These are phyloP conservation scores for Holothuria glaberrima DNA, from an alignment of 35 echinoderm and acorn worm genomes.

Conservation along the genomic window DNA sequence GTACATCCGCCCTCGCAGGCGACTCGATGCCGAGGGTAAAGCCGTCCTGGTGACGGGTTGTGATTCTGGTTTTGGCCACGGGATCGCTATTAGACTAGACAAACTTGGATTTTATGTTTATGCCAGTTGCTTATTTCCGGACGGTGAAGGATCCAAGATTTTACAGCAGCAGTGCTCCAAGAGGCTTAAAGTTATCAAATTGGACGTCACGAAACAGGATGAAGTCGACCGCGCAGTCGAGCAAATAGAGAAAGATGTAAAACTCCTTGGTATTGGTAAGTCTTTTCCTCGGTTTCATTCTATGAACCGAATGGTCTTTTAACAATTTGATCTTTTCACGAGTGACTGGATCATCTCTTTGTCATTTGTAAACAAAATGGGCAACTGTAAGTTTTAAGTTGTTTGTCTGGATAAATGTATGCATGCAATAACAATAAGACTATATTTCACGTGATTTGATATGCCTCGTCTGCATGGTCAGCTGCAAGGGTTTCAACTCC, in stretches of 20 bases:
- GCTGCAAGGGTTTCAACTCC: too few relatives aligned
- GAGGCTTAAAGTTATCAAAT: constrained; percentile 73
- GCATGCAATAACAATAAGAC: too few relatives aligned
- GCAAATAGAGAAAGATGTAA: constrained; percentile 69
- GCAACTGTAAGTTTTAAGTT: too few relatives aligned
- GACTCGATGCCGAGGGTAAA: constrained; percentile 62
- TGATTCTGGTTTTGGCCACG: constrained; percentile 90
- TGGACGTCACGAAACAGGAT: constrained; percentile 87
- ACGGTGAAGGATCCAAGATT: constrained; percentile 75
- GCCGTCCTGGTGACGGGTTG: constrained; percentile 89
- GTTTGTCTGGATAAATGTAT: too few relatives aligned
- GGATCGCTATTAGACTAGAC: constrained; percentile 79
- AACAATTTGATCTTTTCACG: too few relatives aligned
- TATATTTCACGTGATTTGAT: too few relatives aligned
- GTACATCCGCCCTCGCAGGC: constrained; percentile 57
- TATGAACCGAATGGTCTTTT: too few relatives aligned
- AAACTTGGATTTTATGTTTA: constrained; percentile 81
- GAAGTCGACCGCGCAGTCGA: constrained; percentile 67
- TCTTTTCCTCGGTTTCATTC: background rate
- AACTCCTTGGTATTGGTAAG: constrained; percentile 38
- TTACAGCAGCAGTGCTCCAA: constrained; percentile 68
- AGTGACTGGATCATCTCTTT: too few relatives aligned
- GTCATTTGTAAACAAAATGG: too few relatives aligned
- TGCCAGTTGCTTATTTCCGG: constrained; percentile 78
- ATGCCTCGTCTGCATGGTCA: too few relatives aligned